These are phyloP conservation scores for Anoplopoma fimbria DNA, from an alignment of 2,113 vertebrate species.

Conservation along the genomic window DNA sequence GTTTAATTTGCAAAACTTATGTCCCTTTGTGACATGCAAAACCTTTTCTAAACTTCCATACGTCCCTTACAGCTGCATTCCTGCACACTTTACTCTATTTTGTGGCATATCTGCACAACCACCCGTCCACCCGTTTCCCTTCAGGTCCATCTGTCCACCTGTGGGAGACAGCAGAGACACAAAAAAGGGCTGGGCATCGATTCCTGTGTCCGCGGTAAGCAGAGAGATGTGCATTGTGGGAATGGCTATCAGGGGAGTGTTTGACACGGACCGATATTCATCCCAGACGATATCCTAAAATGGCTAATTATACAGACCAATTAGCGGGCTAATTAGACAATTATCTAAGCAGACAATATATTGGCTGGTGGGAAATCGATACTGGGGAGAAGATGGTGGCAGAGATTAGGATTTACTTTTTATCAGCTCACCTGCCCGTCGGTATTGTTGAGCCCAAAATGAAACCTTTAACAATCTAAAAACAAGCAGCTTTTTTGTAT, in stretches of 20 bases:
- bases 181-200: slow-evolving; percentile 70
- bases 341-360: slow-evolving; percentile 83
- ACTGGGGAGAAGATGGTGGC: slow-evolving; percentile 47
- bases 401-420: slow-evolving; percentile 69
- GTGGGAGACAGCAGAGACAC: slow-evolving; percentile 37
- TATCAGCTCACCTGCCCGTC: slow-evolving; percentile 33
- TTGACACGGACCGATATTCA: slow-evolving; percentile 81
- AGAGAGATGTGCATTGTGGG: slow-evolving; percentile 64
- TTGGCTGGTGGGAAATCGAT: slow-evolving; percentile 78
- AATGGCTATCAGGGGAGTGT: too few relatives aligned
- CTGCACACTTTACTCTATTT: too few relatives aligned
- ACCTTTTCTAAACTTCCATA: not conserved
- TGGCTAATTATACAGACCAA: slow-evolving; percentile 86
- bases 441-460: slow-evolving; percentile 9
- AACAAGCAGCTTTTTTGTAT: too few relatives aligned
- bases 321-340: slow-evolving; percentile 85
- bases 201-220: slow-evolving; percentile 54
- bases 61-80: not conserved
- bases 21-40: too few relatives aligned
- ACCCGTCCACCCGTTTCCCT: slow-evolving; percentile 8
- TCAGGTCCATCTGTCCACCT: slow-evolving; percentile 35
- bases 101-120: not conserved
- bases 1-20: too few relatives aligned
- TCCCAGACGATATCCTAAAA: slow-evolving; percentile 84
- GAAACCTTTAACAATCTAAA: not conserved